phyloP scores from a whole-genome alignment of 2,113 vertebrate genomes.

The Callospermophilus lateralis region DNA sequence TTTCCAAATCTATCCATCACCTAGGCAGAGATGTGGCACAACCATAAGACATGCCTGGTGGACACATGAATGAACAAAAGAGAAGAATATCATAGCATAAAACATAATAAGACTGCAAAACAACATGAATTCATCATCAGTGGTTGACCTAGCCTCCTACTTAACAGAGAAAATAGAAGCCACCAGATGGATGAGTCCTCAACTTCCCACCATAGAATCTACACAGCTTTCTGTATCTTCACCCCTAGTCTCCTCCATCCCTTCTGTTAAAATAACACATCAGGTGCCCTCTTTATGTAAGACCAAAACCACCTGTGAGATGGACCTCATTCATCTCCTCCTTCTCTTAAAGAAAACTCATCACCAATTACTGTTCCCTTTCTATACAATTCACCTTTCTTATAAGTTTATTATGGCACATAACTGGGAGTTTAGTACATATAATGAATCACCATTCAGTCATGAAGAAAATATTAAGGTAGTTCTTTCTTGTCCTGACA shows the following conservation, averaged over 20 bases:
- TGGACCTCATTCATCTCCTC: neutral
- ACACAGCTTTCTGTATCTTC: constrained; percentile 57
- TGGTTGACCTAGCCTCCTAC: constrained; percentile 72
- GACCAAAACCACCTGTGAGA: constrained; percentile 12
- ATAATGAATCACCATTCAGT: neutral
- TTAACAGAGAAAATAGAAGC: constrained; percentile 79
- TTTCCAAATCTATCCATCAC: constrained; percentile 44
- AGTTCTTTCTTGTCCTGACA: constrained; percentile 24
- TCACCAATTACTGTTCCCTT: constrained; percentile 12
- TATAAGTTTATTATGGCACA: constrained; percentile 11
- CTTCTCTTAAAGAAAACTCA: constrained; percentile 62
- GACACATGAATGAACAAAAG: neutral
- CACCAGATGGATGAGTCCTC: constrained; percentile 68
- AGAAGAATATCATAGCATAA: constrained; percentile 24
- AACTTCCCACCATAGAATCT: constrained; percentile 57
- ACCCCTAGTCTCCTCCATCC: constrained; percentile 18
- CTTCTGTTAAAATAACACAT: constrained; percentile 64
- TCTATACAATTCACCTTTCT: constrained; percentile 39
- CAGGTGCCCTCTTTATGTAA: constrained; percentile 21
- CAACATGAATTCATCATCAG: constrained; percentile 52
- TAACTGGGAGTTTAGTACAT: neutral
- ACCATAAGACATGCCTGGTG: neutral
- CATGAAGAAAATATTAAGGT: neutral
- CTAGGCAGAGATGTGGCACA: constrained; percentile 2
- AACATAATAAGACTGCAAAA: constrained; percentile 55